Conservation (phyloP, 2,888 invertebrate genomes). For the Hemithea aestivaria region DNA sequence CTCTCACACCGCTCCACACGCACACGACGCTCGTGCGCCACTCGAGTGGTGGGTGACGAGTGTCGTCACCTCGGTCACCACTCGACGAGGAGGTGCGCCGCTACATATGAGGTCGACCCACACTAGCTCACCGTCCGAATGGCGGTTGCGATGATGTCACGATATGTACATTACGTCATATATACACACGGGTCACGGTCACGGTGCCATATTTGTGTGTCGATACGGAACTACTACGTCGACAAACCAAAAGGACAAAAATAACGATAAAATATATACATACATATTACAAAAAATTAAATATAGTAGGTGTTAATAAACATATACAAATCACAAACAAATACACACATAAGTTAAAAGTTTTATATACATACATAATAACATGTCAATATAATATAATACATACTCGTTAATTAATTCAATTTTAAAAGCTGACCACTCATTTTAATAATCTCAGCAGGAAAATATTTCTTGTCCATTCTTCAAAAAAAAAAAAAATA, state of each 20-base stretch:
- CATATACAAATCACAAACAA: slow-evolving; percentile 16
- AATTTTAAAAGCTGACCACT: slow-evolving; percentile 6
- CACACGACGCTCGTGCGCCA: too few species aligned
- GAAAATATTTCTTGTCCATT: too few species aligned
- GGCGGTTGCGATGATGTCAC: slow-evolving; percentile 30
- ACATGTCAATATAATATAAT: too few species aligned
- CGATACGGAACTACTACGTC: neutral
- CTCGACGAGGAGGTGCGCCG: slow-evolving; percentile 27
- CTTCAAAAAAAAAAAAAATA: too few species aligned
- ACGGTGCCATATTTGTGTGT: too few species aligned
- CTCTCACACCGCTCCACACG: slow-evolving; percentile 4
- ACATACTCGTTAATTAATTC: neutral
- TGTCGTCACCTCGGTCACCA: too few species aligned
- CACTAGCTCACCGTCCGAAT: slow-evolving; percentile 61
- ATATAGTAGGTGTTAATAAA: slow-evolving; percentile 14
- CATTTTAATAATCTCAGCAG: too few species aligned
- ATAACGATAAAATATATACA: slow-evolving; percentile 4
- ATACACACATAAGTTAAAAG: slow-evolving; percentile 17
- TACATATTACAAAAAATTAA: neutral
- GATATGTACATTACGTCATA: slow-evolving; percentile 25
- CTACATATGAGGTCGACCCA: slow-evolving; percentile 28
- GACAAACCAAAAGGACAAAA: slow-evolving; percentile 1
- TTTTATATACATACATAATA: slow-evolving; percentile 5
- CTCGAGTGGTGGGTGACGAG: too few species aligned
- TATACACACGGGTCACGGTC: slow-evolving; percentile 4